Evolutionary conservation across 2,888 invertebrate species (phyloP).

Genomic region (Drymonia ruficornis): DNA sequence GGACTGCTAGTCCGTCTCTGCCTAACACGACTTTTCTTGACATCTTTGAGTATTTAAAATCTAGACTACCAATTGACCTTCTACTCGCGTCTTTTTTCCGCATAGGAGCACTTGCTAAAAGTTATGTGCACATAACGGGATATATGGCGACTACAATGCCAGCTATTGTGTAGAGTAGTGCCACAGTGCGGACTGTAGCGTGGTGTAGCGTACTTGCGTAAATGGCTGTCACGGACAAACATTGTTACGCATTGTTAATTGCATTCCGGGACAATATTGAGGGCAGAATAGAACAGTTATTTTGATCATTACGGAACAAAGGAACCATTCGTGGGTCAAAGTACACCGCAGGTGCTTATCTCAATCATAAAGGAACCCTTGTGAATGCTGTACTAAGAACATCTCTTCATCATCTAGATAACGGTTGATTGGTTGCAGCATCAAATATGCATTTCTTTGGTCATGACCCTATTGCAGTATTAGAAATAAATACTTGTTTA

Average conservation of each 20-base stretch:
- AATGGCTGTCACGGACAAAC: conserved; percentile 45
- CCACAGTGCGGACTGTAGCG: conserved; percentile 34
- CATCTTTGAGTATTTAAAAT: not conserved
- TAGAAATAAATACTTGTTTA: no score
- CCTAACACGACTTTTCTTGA: no score
- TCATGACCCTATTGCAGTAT: no score
- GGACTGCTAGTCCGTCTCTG: no score
- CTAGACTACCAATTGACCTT: not conserved
- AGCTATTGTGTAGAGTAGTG: conserved; percentile 27
- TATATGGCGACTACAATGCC: conserved; percentile 31
- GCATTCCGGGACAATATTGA: conserved; percentile 44
- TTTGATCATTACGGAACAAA: conserved; percentile 8
- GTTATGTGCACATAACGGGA: conserved; percentile 34
- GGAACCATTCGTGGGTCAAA: not conserved
- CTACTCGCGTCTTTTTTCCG: conserved; percentile 3
- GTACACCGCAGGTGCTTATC: not conserved
- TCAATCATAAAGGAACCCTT: not conserved
- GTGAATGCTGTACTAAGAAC: not conserved
- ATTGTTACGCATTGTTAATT: conserved; percentile 53
- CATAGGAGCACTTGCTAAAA: conserved; percentile 25
- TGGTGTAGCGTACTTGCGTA: conserved; percentile 19
- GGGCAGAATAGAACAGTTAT: conserved; percentile 26
- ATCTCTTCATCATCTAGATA: no score
- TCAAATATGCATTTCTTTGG: no score
- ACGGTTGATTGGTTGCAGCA: no score